Evolutionary conservation across 2,888 invertebrate genomes (phyloP).

Genomic region (Lampropteryx suffumata): DNA sequence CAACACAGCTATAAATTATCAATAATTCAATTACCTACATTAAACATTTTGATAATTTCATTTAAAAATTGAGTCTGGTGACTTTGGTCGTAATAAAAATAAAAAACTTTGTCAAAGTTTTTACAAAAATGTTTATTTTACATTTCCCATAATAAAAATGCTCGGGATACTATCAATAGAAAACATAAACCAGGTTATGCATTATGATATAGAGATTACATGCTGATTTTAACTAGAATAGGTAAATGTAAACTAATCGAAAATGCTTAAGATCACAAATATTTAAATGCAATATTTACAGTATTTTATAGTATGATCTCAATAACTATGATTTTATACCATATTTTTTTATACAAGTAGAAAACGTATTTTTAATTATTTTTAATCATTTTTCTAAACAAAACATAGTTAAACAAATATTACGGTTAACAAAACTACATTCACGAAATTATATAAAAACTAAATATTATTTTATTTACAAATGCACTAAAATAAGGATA

Average conservation of each 20-base stretch:
- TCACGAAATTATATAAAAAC: constrained; percentile 34
- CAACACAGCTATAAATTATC: no score
- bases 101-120: background rate
- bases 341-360: constrained; percentile 52
- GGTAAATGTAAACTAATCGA: constrained; percentile 42
- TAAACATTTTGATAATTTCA: no score
- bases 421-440: constrained; percentile 53
- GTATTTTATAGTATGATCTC: constrained; percentile 34
- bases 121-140: constrained; percentile 75
- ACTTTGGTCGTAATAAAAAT: background rate
- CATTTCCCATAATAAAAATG: constrained; percentile 54
- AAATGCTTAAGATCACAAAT: constrained; percentile 69
- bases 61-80: no score
- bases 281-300: constrained; percentile 80
- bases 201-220: constrained; percentile 59
- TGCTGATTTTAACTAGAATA: constrained; percentile 61
- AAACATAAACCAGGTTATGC: constrained; percentile 73
- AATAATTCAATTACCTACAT: no score
- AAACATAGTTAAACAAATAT: constrained; percentile 53
- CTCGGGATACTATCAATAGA: constrained; percentile 48
- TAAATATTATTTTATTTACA: constrained; percentile 52
- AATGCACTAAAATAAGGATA: constrained; percentile 39
- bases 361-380: constrained; percentile 41
- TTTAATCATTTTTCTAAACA: constrained; percentile 56
- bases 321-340: constrained; percentile 43